Percentiles rank a stretch among this genome's conserved stretches.
Evolutionary conservation across 2,113 vertebrate genomes (phyloP).

Genomic region (Nanorana parkeri): DNA sequence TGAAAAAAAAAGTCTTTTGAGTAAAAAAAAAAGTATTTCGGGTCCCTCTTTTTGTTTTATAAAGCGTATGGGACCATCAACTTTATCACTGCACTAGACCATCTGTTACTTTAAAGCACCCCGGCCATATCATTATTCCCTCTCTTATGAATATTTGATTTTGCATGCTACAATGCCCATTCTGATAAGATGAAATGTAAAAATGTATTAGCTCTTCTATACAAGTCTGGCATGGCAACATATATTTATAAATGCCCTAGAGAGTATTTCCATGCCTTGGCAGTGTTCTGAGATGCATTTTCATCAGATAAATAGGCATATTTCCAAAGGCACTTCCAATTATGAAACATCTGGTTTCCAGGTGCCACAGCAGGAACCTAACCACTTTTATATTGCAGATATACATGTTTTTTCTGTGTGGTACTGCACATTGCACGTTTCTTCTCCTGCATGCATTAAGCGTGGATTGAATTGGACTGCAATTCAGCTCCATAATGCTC

Average conservation of each 20-base stretch:
- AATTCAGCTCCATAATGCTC: neutral
- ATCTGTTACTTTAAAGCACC: too few relatives aligned
- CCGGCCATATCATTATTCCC: too few relatives aligned
- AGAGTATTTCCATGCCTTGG: neutral
- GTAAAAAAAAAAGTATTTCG: too few relatives aligned
- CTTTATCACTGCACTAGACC: too few relatives aligned
- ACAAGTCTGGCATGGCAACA: neutral
- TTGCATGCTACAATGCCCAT: neutral
- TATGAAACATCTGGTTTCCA: constrained; percentile 32
- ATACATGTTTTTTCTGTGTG: neutral
- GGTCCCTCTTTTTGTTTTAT: too few relatives aligned
- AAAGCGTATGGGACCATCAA: too few relatives aligned
- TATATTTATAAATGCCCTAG: neutral
- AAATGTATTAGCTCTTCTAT: neutral
- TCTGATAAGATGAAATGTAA: neutral
- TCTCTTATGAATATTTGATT: too few relatives aligned
- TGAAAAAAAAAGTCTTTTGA: too few relatives aligned
- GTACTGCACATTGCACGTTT: constrained; percentile 1
- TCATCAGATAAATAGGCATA: constrained; percentile 1
- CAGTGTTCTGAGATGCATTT: constrained; percentile 3
- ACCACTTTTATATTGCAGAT: neutral
- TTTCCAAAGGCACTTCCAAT: constrained; percentile 16
- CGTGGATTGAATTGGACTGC: neutral
- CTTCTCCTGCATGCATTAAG: neutral
- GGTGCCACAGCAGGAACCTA: neutral